Evolutionary conservation across 2,113 vertebrate species (phyloP).

Genomic region (Hippolais icterina): DNA sequence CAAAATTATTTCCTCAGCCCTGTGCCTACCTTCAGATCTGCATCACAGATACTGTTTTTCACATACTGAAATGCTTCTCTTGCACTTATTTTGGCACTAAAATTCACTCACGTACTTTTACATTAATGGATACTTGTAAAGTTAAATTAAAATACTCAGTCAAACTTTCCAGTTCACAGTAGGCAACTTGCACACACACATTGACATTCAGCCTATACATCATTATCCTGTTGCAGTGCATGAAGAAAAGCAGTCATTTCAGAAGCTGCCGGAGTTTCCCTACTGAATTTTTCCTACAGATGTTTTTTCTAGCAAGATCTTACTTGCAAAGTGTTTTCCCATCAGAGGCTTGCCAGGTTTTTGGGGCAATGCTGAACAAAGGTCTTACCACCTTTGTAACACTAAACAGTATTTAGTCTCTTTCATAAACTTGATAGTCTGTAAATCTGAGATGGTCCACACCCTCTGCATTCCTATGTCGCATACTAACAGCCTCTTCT

Average conservation of each 20-base stretch:
- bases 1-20: conserved; percentile 27
- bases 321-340: conserved; percentile 67
- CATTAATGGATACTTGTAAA: conserved; percentile 23
- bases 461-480: conserved; percentile 62
- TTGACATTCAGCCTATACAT: neutral
- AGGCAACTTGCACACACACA: neutral
- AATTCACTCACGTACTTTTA: neutral
- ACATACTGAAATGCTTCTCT: neutral
- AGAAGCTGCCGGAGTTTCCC: conserved; percentile 32
- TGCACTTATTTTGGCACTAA: conserved; percentile 40
- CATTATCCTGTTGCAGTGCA: neutral
- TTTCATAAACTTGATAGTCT: conserved; percentile 56
- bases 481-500: conserved; percentile 65
- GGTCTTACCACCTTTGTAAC: conserved; percentile 51
- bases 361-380: conserved; percentile 58
- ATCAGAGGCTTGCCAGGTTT: conserved; percentile 47
- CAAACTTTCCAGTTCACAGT: conserved; percentile 34
- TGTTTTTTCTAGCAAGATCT: conserved; percentile 61
- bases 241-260: conserved; percentile 2
- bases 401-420: conserved; percentile 57
- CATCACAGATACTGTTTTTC: neutral
- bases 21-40: neutral
- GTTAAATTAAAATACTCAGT: conserved; percentile 31
- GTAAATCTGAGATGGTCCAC: conserved; percentile 45
- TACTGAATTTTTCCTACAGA: conserved; percentile 42